Evolutionary conservation across 2,888 invertebrate species (phyloP), one percentile per base, ranked within the genome.

Genomic region (Tholera decimalis): DNA sequence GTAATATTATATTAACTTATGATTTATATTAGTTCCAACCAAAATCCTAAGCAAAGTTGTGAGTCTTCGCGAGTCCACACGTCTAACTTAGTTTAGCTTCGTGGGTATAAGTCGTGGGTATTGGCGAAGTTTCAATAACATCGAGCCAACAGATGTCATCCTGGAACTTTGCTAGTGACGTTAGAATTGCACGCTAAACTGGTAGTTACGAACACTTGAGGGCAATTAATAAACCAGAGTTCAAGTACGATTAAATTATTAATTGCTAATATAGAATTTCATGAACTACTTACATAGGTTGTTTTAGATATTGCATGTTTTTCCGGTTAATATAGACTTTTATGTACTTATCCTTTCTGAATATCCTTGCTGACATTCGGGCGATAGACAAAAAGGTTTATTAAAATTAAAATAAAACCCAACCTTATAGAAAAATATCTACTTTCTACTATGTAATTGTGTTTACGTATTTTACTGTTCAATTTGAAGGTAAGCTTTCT

Each of bases 111-210:
- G 37, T 73, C 1, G 46, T 30, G 46, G 55, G 64, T 72, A 77
- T 72, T 77, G 54, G 37, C 51, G 41, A 77, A 73, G 51, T 73
- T 73, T 73, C 58, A 43, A 62, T 77, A 63, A 39, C 63, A 56
- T 58, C 41, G 33, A 62, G 41, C 73, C 55, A 73, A 72, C 78
- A 72, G 73, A 73, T 73, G 73, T 72, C 73, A 72, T 47, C 63
- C 47, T 30, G 28, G 37, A 77, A 77, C 73, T 77, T 58, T 51
- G 41, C n/a, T 43, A 37, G 50, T 77, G 77, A 72, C 77, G 50
- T 55, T 61, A 73, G 63, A 33, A 62, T 54, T 77, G 49, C 77
- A 72, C 49, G 41, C 50, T 30, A 9, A 41, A 54, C 24, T 59
- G 50, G 37, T 26, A 57, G 30, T 77, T 62, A 28, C 11, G 20